Evolutionary conservation across 1,140 invertebrate species (phyloP).

Genomic region (Portunus trituberculatus): DNA sequence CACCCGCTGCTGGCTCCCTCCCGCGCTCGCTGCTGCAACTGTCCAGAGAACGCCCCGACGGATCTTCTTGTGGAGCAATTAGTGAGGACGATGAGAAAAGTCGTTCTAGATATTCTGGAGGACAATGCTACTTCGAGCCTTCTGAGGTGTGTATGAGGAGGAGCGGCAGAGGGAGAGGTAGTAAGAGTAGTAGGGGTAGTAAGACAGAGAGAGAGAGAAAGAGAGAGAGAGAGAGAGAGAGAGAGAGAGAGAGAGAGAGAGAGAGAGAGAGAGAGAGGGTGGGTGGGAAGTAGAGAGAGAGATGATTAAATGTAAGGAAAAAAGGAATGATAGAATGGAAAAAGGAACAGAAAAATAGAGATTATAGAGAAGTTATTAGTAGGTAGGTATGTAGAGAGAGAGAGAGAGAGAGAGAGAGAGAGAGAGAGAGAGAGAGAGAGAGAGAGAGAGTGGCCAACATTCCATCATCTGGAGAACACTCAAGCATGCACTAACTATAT

Average conservation of each 20-base stretch:
- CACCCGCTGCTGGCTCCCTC: background rate
- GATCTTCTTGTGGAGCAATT: slow-evolving; percentile 66
- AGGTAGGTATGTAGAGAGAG: no score
- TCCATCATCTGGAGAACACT: no score
- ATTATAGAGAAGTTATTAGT: no score
- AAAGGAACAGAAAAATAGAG: no score
- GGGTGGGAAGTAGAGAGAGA: no score
- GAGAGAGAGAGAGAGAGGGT: no score
- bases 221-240: no score
- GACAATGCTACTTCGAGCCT: slow-evolving; percentile 68
- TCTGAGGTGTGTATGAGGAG: slow-evolving; percentile 39
- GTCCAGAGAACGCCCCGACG: slow-evolving; percentile 49
- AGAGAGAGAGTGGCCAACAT: background rate
- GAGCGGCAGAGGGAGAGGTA: background rate
- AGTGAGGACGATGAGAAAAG: slow-evolving; percentile 65
- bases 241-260: no score
- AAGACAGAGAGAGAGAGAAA: no score
- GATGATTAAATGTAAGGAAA: no score
- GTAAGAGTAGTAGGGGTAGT: background rate
- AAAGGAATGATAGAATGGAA: no score
- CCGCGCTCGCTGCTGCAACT: slow-evolving; percentile 69
- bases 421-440: slow-evolving; percentile 43
- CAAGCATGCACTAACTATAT: no score
- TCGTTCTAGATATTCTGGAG: slow-evolving; percentile 70
- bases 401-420: slow-evolving; percentile 37